Percentiles rank a stretch among this genome's conserved stretches.
phyloP scores from a whole-genome alignment of 2,113 vertebrate species.

The Zosterops lateralis region DNA sequence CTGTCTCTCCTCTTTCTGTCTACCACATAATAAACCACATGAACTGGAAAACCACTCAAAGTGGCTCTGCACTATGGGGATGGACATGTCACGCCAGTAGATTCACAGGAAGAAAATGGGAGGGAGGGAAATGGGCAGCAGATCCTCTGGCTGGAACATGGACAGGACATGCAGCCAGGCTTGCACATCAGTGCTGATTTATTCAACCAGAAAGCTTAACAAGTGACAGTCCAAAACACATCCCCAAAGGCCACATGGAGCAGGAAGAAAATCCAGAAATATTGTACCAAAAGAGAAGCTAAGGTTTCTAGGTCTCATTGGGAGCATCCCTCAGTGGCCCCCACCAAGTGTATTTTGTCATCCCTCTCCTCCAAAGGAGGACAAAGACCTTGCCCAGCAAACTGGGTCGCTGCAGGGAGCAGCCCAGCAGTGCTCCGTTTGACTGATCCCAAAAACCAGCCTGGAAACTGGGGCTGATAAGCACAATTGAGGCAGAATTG shows the following conservation, averaged over 20 bases:
- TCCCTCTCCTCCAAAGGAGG: background rate
- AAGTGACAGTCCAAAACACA: background rate
- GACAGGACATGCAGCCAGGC: background rate
- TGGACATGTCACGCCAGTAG: rapidly evolving
- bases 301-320: background rate
- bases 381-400: background rate
- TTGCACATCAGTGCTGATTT: background rate
- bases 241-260: background rate
- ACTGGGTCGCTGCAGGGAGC: slow-evolving; percentile 5
- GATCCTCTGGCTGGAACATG: background rate
- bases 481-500: background rate
- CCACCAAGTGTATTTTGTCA: background rate
- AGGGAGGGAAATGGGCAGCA: rapidly evolving
- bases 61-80: background rate
- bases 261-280: background rate
- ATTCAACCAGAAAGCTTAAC: background rate
- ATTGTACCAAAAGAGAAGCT: background rate
- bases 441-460: slow-evolving; percentile 20
- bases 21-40: background rate
- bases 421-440: background rate
- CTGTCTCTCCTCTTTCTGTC: background rate
- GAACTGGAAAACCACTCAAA: background rate
- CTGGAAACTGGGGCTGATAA: slow-evolving; percentile 24
- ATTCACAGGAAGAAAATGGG: background rate
- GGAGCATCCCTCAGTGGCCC: background rate